A percentile compares a stretch with the other conserved stretches of the same genome.
Conservation (phyloP, 2,797 vertebrate genomes). For the Tiaroga cobitis region DNA sequence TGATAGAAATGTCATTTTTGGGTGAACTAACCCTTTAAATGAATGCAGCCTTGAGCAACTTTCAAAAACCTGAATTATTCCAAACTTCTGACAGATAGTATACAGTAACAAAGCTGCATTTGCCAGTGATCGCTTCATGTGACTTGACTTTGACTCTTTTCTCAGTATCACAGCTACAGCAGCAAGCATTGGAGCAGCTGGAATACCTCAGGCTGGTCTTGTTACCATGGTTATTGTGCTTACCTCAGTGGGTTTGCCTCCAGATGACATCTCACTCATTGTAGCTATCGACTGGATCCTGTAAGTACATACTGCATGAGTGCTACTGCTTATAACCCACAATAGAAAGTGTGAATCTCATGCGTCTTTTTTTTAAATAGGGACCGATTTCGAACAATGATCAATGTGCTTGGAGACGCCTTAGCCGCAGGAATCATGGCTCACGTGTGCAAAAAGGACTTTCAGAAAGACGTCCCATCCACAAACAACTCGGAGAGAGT, state of each 20-base stretch:
- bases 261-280: slow-evolving; percentile 88
- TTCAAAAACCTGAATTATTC: neutral
- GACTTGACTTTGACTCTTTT: slow-evolving; percentile 10
- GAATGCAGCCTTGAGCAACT: neutral
- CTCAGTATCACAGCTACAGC: slow-evolving; percentile 88
- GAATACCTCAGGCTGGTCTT: slow-evolving; percentile 88
- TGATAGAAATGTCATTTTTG: too few species aligned
- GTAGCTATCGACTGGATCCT: slow-evolving; percentile 90
- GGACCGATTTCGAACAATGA: slow-evolving; percentile 89
- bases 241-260: slow-evolving; percentile 88
- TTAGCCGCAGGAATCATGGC: slow-evolving; percentile 88
- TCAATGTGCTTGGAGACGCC: slow-evolving; percentile 88
- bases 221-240: slow-evolving; percentile 92
- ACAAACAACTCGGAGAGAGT: slow-evolving; percentile 66
- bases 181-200: slow-evolving; percentile 88
- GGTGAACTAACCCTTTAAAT: too few species aligned
- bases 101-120: neutral
- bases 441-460: slow-evolving; percentile 82
- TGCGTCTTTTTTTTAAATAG: slow-evolving; percentile 63
- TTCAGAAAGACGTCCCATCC: slow-evolving; percentile 66
- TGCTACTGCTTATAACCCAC: neutral
- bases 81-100: neutral
- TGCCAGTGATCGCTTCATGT: neutral
- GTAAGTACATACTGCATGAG: slow-evolving; percentile 72
- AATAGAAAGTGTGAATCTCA: neutral